Evolutionary conservation across 1,140 invertebrate species (phyloP).

Genomic region (Chymomyza costata): DNA sequence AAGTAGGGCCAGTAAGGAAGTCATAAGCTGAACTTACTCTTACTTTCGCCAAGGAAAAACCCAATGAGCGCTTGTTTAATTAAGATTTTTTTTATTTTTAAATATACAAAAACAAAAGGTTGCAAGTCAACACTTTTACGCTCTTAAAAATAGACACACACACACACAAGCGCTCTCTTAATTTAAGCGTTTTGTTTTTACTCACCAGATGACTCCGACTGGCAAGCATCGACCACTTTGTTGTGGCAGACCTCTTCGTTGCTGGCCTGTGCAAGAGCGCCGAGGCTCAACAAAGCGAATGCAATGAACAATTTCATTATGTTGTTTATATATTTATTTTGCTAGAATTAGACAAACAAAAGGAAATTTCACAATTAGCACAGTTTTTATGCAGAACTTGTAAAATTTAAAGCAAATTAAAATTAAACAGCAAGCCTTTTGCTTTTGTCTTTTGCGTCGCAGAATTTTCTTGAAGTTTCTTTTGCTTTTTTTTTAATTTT

Average conservation of each 20-base stretch:
- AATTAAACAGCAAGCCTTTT: constrained; percentile 4
- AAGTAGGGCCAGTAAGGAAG: background rate
- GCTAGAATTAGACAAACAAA: constrained; percentile 45
- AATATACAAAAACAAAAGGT: constrained; percentile 41
- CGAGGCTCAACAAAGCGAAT: constrained; percentile 76
- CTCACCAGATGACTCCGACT: constrained; percentile 49
- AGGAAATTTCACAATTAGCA: constrained; percentile 53
- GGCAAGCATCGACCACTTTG: constrained; percentile 79
- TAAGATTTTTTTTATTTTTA: constrained; percentile 35
- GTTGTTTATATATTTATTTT: constrained; percentile 47
- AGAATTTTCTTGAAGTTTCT: constrained; percentile 56
- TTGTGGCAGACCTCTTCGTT: constrained; percentile 80
- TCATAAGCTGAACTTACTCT: constrained; percentile 14
- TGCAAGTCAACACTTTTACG: constrained; percentile 12
- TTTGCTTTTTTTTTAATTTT: constrained; percentile 8
- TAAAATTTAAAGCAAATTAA: constrained; percentile 15
- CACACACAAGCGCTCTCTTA: constrained; percentile 31
- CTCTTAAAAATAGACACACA: constrained; percentile 27
- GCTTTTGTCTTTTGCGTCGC: constrained; percentile 47
- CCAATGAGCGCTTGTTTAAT: constrained; percentile 60
- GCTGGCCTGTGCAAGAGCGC: constrained; percentile 76
- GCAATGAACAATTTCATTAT: constrained; percentile 78
- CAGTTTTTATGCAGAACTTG: constrained; percentile 5
- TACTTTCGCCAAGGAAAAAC: constrained; percentile 66
- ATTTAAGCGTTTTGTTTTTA: constrained; percentile 20